phyloP scores from a whole-genome alignment of 1,140 invertebrate species.

The Sminthurinus signatus region DNA sequence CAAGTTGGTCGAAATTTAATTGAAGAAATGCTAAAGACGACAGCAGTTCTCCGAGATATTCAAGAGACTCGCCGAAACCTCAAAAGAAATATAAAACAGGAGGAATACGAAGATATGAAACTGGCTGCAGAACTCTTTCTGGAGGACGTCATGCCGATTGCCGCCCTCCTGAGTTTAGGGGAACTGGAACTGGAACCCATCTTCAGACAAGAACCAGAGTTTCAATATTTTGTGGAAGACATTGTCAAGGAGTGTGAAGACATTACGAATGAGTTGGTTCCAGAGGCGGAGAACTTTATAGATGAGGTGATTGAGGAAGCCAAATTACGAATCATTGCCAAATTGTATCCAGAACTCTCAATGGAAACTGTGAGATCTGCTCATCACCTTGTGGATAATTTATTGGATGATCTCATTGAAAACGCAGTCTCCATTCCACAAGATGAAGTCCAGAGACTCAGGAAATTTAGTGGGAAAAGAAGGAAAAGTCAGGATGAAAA shows the following conservation, averaged over 20 bases:
- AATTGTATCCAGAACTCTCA: neutral
- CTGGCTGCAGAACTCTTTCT: conserved; percentile 17
- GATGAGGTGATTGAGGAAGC: conserved; percentile 11
- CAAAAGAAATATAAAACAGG: neutral
- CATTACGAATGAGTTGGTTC: neutral
- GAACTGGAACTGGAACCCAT: conserved; percentile 32
- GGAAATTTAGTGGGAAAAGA: no score
- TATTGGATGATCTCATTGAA: conserved; percentile 2
- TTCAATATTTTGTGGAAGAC: conserved; percentile 18
- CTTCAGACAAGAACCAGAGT: conserved; percentile 26
- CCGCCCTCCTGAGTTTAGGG: conserved; percentile 16
- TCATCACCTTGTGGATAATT: neutral
- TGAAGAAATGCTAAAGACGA: conserved; percentile 17
- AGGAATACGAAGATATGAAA: conserved; percentile 14
- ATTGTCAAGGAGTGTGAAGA: conserved; percentile 1
- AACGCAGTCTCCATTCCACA: no score
- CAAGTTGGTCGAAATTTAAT: conserved; percentile 17
- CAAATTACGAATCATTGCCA: neutral
- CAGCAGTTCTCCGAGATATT: conserved; percentile 26
- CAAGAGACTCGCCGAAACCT: conserved; percentile 7
- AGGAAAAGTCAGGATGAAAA: no score
- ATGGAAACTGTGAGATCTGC: neutral
- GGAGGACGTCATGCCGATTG: conserved; percentile 20
- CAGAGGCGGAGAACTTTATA: neutral
- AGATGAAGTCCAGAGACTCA: no score